These are phyloP conservation scores for Paramormyrops hopkinsi DNA, from an alignment of 2,797 vertebrate genomes.

Conservation along the genomic window DNA sequence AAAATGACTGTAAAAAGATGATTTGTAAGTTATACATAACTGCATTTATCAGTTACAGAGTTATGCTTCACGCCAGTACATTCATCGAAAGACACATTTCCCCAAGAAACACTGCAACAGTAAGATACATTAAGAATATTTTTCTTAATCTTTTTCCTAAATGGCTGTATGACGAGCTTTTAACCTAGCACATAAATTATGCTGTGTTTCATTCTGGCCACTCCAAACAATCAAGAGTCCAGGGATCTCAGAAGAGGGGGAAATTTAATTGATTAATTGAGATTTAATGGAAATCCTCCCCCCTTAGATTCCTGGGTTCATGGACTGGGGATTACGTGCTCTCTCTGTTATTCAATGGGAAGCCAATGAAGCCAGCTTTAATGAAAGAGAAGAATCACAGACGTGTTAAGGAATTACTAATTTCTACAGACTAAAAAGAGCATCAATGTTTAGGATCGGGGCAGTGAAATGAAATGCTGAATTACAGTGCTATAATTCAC, in stretches of 20 bases:
- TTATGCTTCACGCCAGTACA: not conserved
- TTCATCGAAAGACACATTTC: not conserved
- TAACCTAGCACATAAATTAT: not conserved
- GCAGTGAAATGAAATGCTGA: not conserved
- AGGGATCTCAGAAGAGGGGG: not conserved
- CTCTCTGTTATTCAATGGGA: not conserved
- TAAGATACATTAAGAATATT: slow-evolving; percentile 1
- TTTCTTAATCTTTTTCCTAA: not conserved
- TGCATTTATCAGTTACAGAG: not conserved
- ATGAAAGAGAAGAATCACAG: not conserved
- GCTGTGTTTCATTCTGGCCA: not conserved
- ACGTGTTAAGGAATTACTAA: not conserved
- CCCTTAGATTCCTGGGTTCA: not conserved
- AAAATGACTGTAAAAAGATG: not conserved
- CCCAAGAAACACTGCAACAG: not conserved
- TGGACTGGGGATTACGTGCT: not conserved
- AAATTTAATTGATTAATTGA: slow-evolving; percentile 8
- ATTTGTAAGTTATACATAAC: not conserved
- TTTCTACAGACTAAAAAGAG: not conserved
- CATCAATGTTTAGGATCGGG: not conserved
- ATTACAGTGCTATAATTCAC: not conserved
- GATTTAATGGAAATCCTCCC: not conserved
- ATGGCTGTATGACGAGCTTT: not conserved
- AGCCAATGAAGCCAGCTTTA: not conserved
- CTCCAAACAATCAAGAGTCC: not conserved